Conservation (phyloP, 1,140 invertebrate species). For the Megalopta genalis region DNA sequence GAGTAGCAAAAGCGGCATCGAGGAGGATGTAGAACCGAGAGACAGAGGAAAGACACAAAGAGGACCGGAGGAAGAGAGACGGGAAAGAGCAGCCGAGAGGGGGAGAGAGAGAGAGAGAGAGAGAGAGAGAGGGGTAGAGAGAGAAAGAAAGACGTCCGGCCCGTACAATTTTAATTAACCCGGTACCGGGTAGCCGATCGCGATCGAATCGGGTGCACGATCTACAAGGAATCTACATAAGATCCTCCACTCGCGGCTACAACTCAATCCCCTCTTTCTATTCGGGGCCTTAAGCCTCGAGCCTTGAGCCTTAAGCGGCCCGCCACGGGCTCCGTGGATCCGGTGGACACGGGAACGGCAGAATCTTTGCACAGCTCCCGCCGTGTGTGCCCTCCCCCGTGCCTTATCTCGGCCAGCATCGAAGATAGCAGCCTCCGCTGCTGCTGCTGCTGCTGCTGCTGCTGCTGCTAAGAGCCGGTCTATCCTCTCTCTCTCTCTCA, state of each 20-base stretch:
- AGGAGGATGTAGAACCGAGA: not conserved
- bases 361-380: conserved; percentile 41
- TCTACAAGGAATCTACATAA: conserved; percentile 82
- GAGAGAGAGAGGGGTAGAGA: not conserved
- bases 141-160: conserved; percentile 58
- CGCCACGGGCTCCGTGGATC: conserved; percentile 22
- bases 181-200: conserved; percentile 79
- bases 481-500: conserved; percentile 8
- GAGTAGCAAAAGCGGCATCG: conserved; percentile 1
- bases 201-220: conserved; percentile 81
- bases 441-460: not conserved
- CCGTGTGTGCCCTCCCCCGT: conserved; percentile 31
- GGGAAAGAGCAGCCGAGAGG: too few species aligned
- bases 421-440: conserved; percentile 70
- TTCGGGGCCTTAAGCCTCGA: conserved; percentile 57
- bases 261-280: conserved; percentile 79
- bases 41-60: conserved; percentile 6
- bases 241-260: conserved; percentile 81
- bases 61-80: conserved; percentile 27
- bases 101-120: not conserved
- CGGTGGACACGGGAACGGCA: conserved; percentile 42
- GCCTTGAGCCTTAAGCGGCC: conserved; percentile 58
- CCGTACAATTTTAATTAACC: conserved; percentile 81
- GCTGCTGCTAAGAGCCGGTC: too few species aligned
- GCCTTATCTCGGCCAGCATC: conserved; percentile 76